A percentile compares a stretch with the other conserved stretches of the same genome.
phyloP scores from a whole-genome alignment of 1,140 invertebrate species.

The Gryllus bimaculatus region DNA sequence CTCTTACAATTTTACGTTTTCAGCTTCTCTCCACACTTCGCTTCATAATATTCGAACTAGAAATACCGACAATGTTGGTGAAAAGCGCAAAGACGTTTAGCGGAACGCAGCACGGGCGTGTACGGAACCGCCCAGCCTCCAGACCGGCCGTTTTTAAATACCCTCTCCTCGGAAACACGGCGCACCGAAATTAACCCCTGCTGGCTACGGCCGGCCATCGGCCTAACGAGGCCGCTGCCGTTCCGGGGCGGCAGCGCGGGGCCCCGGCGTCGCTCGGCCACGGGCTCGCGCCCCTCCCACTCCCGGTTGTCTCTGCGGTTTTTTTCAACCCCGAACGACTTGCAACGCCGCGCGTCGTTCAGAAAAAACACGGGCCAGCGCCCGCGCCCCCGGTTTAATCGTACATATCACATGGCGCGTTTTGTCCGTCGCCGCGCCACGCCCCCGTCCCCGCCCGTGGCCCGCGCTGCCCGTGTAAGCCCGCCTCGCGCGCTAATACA shows the following conservation, averaged over 20 bases:
- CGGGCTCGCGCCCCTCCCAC: neutral
- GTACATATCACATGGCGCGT: neutral
- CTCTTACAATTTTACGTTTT: too few species aligned
- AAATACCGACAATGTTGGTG: too few species aligned
- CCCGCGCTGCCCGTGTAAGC: neutral
- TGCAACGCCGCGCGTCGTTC: neutral
- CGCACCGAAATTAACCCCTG: neutral
- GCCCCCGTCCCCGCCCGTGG: too few species aligned
- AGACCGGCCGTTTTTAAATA: too few species aligned
- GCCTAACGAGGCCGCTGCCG: neutral
- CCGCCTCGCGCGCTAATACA: neutral
- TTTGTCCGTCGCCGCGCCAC: neutral
- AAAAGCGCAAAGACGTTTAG: too few species aligned
- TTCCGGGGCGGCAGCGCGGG: too few species aligned
- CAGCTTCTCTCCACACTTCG: too few species aligned
- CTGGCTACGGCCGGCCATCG: neutral
- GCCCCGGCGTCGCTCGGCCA: neutral
- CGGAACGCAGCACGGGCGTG: too few species aligned
- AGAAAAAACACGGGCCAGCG: neutral
- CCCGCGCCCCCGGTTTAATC: neutral
- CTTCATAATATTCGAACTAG: too few species aligned
- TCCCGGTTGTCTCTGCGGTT: slow-evolving; percentile 2
- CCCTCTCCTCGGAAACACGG: neutral
- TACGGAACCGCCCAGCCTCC: too few species aligned
- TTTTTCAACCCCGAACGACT: neutral